Percentiles rank a stretch among this genome's conserved stretches.
phyloP scores from a whole-genome alignment of 2,888 invertebrate genomes.

The Andrena marginata region DNA sequence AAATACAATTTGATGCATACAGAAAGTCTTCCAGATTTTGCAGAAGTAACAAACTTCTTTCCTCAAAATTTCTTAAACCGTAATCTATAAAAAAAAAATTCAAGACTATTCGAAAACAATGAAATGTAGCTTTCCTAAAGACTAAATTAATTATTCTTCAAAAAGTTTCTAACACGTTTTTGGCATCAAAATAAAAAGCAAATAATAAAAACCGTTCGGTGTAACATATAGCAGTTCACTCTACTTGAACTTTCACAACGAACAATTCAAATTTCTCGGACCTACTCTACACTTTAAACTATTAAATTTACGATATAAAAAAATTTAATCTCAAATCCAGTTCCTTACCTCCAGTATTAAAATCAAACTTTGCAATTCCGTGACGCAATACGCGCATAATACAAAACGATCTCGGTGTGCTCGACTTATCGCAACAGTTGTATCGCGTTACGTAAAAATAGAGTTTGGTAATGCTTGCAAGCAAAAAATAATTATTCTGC shows the following conservation, averaged over 20 bases:
- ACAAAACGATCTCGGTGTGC: background rate
- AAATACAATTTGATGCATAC: no score
- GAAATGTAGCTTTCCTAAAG: no score
- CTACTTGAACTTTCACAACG: background rate
- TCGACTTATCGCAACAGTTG: conserved; percentile 10
- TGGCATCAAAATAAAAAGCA: background rate
- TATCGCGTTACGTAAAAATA: conserved; percentile 24
- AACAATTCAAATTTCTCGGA: background rate
- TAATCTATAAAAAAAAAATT: no score
- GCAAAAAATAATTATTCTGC: background rate
- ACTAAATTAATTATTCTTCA: no score
- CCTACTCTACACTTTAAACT: no score
- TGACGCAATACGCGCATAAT: background rate
- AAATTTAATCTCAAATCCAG: background rate
- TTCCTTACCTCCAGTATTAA: background rate
- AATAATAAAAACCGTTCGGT: background rate
- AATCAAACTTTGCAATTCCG: background rate
- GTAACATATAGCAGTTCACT: background rate
- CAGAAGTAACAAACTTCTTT: no score
- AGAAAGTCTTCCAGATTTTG: no score
- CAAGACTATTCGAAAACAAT: no score
- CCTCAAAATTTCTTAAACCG: no score
- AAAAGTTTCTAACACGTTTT: no score
- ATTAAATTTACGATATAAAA: background rate
- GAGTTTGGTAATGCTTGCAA: conserved; percentile 30